These are phyloP conservation scores for Itoplectis maculator DNA, from an alignment of 2,888 invertebrate species.

Conservation along the genomic window DNA sequence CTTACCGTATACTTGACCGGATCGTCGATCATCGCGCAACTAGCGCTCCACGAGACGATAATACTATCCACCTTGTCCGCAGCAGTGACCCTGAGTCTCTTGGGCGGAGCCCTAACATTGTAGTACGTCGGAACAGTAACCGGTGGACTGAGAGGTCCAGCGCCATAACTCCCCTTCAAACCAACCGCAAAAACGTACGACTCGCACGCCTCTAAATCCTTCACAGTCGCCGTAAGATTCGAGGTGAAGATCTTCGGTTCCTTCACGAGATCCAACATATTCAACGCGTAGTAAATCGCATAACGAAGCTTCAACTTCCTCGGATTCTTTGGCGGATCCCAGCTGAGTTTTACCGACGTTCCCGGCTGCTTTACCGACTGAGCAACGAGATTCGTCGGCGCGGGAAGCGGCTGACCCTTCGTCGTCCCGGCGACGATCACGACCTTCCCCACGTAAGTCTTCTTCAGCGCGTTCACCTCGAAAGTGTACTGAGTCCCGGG, in stretches of 20 bases:
- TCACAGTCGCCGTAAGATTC: constrained; percentile 86
- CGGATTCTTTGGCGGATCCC: constrained; percentile 88
- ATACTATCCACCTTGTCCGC: constrained; percentile 85
- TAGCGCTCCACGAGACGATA: constrained; percentile 90
- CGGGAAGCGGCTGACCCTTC: constrained; percentile 85
- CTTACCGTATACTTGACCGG: constrained; percentile 88
- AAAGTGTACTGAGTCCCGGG: constrained; percentile 86
- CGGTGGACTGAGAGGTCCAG: constrained; percentile 88
- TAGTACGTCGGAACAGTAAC: constrained; percentile 87
- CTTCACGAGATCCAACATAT: constrained; percentile 86
- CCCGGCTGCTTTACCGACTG: constrained; percentile 86
- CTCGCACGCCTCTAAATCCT: constrained; percentile 90
- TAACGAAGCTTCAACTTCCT: constrained; percentile 88
- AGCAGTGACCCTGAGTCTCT: constrained; percentile 86
- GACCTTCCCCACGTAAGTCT: constrained; percentile 86
- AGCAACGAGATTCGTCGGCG: constrained; percentile 85
- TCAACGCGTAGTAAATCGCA: constrained; percentile 90
- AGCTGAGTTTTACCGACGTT: constrained; percentile 88
- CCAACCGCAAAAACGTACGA: constrained; percentile 91
- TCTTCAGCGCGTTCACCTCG: constrained; percentile 88
- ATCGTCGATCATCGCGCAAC: constrained; percentile 86
- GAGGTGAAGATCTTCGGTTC: constrained; percentile 85
- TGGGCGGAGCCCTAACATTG: constrained; percentile 89
- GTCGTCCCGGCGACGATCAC: constrained; percentile 85
- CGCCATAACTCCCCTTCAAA: constrained; percentile 87